phyloP scores from a whole-genome alignment of 2,113 vertebrate species.

The Sitta europaea region DNA sequence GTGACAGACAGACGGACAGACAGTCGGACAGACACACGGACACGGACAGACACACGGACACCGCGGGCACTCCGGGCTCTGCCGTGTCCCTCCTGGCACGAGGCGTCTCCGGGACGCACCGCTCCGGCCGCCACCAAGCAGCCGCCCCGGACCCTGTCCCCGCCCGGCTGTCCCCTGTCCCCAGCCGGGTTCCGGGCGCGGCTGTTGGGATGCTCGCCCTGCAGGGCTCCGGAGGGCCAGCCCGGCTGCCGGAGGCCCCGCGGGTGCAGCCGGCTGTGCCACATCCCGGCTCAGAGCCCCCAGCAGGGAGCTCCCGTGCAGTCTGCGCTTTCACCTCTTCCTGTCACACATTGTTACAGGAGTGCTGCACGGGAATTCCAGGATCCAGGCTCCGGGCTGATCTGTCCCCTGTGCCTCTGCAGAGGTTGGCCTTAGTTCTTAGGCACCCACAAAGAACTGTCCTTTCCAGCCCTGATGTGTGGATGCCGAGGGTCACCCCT shows the following conservation, averaged over 20 bases:
- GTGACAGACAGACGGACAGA: fast-evolving
- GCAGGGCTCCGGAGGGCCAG: too few relatives aligned
- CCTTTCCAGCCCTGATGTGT: not conserved
- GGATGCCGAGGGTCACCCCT: not conserved
- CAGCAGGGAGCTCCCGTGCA: not conserved
- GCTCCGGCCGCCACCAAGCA: too few relatives aligned
- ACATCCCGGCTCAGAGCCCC: not conserved
- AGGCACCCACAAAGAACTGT: too few relatives aligned
- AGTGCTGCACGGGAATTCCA: not conserved
- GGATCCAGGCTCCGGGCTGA: not conserved
- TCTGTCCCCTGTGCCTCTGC: fast-evolving
- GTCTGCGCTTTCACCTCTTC: not conserved
- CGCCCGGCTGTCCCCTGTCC: fast-evolving
- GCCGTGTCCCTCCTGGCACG: too few relatives aligned
- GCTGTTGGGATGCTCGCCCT: too few relatives aligned
- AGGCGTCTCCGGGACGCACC: fast-evolving
- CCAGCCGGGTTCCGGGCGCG: too few relatives aligned
- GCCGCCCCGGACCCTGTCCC: not conserved
- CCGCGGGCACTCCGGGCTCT: fast-evolving
- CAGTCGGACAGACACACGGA: not conserved
- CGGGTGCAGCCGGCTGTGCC: not conserved
- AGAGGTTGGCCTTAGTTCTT: not conserved
- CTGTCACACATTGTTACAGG: fast-evolving
- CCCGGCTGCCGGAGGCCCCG: too few relatives aligned
- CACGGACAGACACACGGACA: not conserved